Evolutionary conservation across 2,797 vertebrate genomes (phyloP), one percentile per base, ranked within the genome.

Genomic region (Martes flavigula): DNA sequence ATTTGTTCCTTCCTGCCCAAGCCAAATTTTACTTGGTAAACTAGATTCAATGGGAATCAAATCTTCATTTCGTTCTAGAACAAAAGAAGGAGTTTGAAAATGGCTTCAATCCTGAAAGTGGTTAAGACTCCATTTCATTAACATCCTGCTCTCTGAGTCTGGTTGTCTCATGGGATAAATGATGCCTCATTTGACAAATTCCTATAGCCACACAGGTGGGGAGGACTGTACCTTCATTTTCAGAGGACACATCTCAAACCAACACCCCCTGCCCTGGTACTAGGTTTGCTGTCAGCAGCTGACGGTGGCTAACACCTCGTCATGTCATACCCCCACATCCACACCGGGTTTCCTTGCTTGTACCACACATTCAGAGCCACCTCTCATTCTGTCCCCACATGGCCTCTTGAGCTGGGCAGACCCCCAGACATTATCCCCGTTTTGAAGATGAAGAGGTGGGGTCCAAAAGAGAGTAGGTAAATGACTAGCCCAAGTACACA

Each of bases 61-160:
- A 48, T 43, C 14, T 81, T 1, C 54, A 62, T 87, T 82, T 92
- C 25, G 35, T 82, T 90, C 38, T 11, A 68, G 84, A 38, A 81
- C 25, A 86, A 86, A 92, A 60, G 38, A 62, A 89, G 38, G 40
- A 66, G n/a, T 77, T 89, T 25, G n/a, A 56, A 86, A 92, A 32
- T 35, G 10, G 66, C 60, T 54, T 54, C 51, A 54, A 54, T 17
- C 17, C 51, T 54, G 51, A 54, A 54, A 54, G 51, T 54, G 51
- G 51, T 54, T 54, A 18, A 54, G 51, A 54, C 17, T 54, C 15
- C 17, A 54, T 54, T 54, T 54, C 51, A 54, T 18, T 54, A 54
- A 17, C 17, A 18, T 54, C 51, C 51, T 54, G 51, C 51, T 18
- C 51, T 54, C 17, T 5, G 51, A 54, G 51, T 54, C 51, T 54